Evolutionary conservation across 1,140 invertebrate species (phyloP).

Genomic region (Catajapyx aquilonaris): DNA sequence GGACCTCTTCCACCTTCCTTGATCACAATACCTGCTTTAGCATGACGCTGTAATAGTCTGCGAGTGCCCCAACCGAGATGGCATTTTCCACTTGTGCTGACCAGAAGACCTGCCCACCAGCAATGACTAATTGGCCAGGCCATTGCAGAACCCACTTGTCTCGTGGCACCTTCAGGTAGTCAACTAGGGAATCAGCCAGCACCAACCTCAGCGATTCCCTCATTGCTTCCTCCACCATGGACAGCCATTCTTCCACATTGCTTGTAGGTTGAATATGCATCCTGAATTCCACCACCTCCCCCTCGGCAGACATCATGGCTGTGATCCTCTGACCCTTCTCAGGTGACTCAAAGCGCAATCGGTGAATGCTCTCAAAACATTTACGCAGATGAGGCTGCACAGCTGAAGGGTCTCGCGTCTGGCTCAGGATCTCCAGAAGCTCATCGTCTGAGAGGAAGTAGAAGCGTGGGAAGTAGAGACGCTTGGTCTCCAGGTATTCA

Average conservation of each 20-base stretch:
- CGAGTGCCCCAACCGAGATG: constrained; percentile 22
- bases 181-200: constrained; percentile 27
- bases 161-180: constrained; percentile 22
- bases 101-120: constrained; percentile 37
- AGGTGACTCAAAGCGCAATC: constrained; percentile 20
- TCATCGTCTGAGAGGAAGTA: constrained; percentile 62
- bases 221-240: constrained; percentile 44
- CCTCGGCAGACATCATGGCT: constrained; percentile 54
- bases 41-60: constrained; percentile 19
- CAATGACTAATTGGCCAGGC: constrained; percentile 57
- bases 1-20: too few relatives aligned
- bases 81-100: constrained; percentile 34
- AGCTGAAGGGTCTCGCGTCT: constrained; percentile 45
- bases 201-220: constrained; percentile 30
- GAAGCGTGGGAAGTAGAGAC: constrained; percentile 45
- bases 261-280: constrained; percentile 40
- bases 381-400: constrained; percentile 58
- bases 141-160: constrained; percentile 45
- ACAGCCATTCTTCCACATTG: constrained; percentile 59
- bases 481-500: constrained; percentile 51
- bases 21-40: too few relatives aligned
- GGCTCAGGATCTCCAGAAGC: constrained; percentile 48
- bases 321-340: constrained; percentile 32
- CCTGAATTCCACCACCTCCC: constrained; percentile 40
- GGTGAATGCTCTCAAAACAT: constrained; percentile 56